Conservation (phyloP, 2,113 vertebrate genomes). For the Anolis carolinensis region DNA sequence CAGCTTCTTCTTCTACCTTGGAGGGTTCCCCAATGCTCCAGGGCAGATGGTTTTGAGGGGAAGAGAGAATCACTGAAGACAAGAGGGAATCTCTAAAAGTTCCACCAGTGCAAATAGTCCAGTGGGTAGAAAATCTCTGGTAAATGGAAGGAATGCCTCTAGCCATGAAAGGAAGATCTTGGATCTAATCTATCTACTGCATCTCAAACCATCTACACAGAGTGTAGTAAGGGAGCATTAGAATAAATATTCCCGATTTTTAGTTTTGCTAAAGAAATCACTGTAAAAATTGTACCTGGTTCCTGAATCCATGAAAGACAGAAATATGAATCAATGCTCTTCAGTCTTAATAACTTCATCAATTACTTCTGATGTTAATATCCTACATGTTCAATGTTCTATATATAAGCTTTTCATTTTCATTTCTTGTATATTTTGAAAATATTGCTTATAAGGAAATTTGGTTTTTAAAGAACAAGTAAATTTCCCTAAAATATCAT, state of each 20-base stretch:
- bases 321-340: not conserved
- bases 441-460: not conserved
- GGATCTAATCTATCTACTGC: not conserved
- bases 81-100: too few relatives aligned
- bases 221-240: not conserved
- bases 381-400: not conserved
- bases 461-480: not conserved
- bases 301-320: not conserved
- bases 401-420: not conserved
- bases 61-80: too few relatives aligned
- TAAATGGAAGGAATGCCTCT: too few relatives aligned
- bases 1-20: not conserved
- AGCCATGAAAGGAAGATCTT: not conserved
- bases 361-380: not conserved
- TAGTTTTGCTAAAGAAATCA: not conserved
- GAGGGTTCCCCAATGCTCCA: not conserved
- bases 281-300: not conserved
- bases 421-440: not conserved
- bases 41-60: not conserved
- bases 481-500: not conserved
- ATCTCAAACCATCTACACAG: not conserved
- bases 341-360: not conserved
- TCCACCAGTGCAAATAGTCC: not conserved
- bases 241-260: not conserved
- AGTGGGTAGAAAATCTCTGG: not conserved